Evolutionary conservation across 1,140 invertebrate genomes (phyloP).

Genomic region (Aphelenchoides fujianensis): DNA sequence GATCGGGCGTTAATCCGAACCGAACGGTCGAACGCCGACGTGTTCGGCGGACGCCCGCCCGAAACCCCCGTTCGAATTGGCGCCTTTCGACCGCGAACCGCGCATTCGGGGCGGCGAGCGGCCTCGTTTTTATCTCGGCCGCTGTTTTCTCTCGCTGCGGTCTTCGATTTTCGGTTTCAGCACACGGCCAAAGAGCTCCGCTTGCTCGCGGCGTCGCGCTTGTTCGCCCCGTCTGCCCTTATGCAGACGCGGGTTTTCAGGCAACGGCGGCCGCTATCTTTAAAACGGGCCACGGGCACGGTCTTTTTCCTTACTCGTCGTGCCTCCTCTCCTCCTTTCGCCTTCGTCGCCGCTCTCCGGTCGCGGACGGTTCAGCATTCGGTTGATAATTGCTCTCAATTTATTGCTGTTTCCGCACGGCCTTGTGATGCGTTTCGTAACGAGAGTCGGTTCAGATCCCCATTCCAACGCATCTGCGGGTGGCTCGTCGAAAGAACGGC

Average conservation of each 20-base stretch:
- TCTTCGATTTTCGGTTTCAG: constrained; percentile 3
- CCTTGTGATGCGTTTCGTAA: constrained; percentile 60
- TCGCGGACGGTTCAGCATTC: too few species aligned
- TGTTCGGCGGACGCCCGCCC: not conserved
- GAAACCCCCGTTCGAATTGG: not conserved
- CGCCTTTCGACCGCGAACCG: not conserved
- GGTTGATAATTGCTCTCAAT: not conserved
- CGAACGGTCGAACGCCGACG: not conserved
- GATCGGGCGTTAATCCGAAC: not conserved
- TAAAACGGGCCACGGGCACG: constrained; percentile 2
- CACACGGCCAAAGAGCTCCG: constrained; percentile 4
- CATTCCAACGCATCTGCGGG: too few species aligned
- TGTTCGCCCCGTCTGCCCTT: not conserved
- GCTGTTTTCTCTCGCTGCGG: not conserved
- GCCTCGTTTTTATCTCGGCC: not conserved
- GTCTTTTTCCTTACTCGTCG: not conserved
- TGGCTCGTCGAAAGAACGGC: too few species aligned
- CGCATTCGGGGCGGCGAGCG: not conserved
- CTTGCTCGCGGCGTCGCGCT: not conserved
- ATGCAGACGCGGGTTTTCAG: not conserved
- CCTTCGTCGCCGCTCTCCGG: not conserved
- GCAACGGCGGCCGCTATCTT: not conserved
- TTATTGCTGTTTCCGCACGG: constrained; percentile 49
- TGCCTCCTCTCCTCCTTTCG: not conserved
- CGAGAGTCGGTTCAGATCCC: constrained; percentile 59